Base-by-base conservation (phyloP, 2,888 invertebrate species). In the Parascotia fuliginaria region DNA sequence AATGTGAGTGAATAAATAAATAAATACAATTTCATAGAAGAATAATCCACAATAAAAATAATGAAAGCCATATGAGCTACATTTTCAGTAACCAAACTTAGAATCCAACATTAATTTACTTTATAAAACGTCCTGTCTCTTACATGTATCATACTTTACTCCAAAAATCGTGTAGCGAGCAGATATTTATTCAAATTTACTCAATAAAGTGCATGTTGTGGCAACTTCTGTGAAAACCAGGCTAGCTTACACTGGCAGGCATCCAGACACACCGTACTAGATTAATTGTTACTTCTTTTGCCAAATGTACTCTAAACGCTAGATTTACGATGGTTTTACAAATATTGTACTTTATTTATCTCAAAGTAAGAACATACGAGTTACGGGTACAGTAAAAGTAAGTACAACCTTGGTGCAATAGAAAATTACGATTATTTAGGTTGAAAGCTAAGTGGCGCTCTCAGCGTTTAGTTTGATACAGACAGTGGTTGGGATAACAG, bases 261-360 rank as follows among this genome's bases (percentile, higher is more conserved):
- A 58, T 83, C 86, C 86, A 86, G 60, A 65, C 70, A 69, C 73
- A 73, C 71, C 67, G 73, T 65, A 67, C 76, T 73, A 83, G 83
- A 87, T 87, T 87, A 87, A 87, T 87, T 85, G 84, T 79, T 70
- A 80, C 82, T 81, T 83, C 81, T 85, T 86, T 81, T 85, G 87
- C 85, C 86, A 87, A 87, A 86, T 84, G 77, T 70, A 81, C 74
- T 75, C 59, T 71, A 73, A 75, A 74, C 70, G 74, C 68, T 60
- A 64, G 75, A 82, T 84, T 82, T 82, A 82, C 60, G 73, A 60
- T 50, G 51, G 47, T 73, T 73, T 75, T 73, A 61, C 57, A 63
- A 75, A 78, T 73, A 73, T 66, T 70, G 63, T 65, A 40, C 40
- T 56, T 69, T 51, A 64, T 74, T 75, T 72, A 65, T 75, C 68